Percentiles rank a stretch among this genome's conserved stretches.
Conservation (phyloP, 2,888 invertebrate genomes). For the Perizoma flavofasciatum region DNA sequence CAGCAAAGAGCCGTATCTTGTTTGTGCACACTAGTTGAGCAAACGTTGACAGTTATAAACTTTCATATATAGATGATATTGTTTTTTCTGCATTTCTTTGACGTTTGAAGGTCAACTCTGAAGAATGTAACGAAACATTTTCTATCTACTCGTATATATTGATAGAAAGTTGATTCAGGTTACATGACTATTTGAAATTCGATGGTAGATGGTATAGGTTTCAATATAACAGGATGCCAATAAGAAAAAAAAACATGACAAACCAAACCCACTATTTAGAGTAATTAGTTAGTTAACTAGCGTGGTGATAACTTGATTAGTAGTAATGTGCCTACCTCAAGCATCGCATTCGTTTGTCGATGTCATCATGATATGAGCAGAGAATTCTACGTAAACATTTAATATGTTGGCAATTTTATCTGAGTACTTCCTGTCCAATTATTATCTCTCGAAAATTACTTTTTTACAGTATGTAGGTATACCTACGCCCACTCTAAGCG, state of each 20-base stretch:
- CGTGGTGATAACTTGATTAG: too few species aligned
- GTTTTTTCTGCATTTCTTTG: conserved; percentile 10
- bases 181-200: too few species aligned
- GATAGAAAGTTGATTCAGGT: too few species aligned
- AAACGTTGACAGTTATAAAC: conserved; percentile 15
- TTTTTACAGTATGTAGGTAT: not conserved
- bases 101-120: too few species aligned
- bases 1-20: conserved; percentile 40
- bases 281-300: too few species aligned
- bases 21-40: conserved; percentile 34
- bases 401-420: conserved; percentile 1
- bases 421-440: conserved; percentile 2
- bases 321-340: too few species aligned
- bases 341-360: not conserved
- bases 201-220: too few species aligned
- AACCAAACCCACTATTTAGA: too few species aligned
- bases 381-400: not conserved
- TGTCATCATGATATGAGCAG: not conserved
- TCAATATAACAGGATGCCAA: too few species aligned
- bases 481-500: conserved; percentile 12
- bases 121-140: not conserved
- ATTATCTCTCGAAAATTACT: conserved; percentile 1
- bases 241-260: too few species aligned
- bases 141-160: not conserved
- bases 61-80: conserved; percentile 17